Percentiles rank a stretch among this genome's conserved stretches.
phyloP scores from a whole-genome alignment of 2,888 invertebrate species.

The Drosophila recens region DNA sequence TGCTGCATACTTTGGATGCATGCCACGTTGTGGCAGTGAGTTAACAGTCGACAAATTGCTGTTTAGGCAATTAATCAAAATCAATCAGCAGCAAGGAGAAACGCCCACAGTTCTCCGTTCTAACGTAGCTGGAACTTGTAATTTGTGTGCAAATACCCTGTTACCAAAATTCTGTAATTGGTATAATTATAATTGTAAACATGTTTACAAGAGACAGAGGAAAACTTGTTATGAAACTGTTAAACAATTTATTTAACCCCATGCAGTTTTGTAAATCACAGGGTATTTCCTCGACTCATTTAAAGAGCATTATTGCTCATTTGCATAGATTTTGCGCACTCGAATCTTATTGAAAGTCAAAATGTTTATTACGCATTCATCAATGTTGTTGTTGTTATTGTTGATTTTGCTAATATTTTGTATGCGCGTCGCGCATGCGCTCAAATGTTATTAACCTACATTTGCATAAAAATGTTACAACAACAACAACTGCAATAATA shows the following conservation, averaged over 20 bases:
- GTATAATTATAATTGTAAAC: neutral
- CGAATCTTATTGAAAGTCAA: conserved; percentile 56
- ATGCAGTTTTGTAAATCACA: neutral
- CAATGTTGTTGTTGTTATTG: conserved; percentile 41
- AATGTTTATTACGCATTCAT: conserved; percentile 57
- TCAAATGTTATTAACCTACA: conserved; percentile 78
- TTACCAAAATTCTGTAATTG: neutral
- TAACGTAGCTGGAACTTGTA: conserved; percentile 17
- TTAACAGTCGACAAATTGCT: conserved; percentile 51
- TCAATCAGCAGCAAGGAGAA: conserved; percentile 28
- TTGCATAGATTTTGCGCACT: conserved; percentile 33
- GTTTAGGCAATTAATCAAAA: conserved; percentile 61
- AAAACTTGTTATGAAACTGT: neutral
- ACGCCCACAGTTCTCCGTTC: conserved; percentile 29
- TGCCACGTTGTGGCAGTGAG: conserved; percentile 27
- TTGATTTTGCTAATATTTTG: conserved; percentile 42
- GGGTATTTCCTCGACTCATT: conserved; percentile 12
- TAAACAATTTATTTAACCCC: neutral
- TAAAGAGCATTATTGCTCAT: neutral
- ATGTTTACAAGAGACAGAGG: neutral
- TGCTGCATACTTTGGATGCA: conserved; percentile 50
- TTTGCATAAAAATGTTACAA: conserved; percentile 71
- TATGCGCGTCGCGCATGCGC: conserved; percentile 71
- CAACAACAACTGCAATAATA: conserved; percentile 45
- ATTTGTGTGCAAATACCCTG: conserved; percentile 30